phyloP scores from a whole-genome alignment of 1,140 invertebrate species.

The Palaemon carinicauda region DNA sequence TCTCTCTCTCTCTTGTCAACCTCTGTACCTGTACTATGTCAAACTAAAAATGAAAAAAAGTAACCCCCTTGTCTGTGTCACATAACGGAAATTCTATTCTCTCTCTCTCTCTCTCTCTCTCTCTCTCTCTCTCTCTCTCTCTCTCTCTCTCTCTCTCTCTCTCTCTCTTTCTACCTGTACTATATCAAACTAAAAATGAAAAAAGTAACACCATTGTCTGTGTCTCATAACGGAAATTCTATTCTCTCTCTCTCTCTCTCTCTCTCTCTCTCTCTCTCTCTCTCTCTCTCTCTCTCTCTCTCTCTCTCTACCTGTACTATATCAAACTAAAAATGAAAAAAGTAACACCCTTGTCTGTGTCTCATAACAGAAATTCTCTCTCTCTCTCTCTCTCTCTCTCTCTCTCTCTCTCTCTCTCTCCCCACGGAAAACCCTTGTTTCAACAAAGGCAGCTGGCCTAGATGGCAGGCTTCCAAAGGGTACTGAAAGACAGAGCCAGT shows the following conservation, averaged over 20 bases:
- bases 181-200: too few species aligned
- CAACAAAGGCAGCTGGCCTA: not conserved
- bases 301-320: too few species aligned
- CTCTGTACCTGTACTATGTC: too few species aligned
- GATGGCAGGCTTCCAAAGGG: too few species aligned
- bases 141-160: too few species aligned
- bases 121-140: not conserved
- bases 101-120: not conserved
- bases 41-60: too few species aligned
- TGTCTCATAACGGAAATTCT: not conserved
- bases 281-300: too few species aligned
- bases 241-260: not conserved
- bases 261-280: not conserved
- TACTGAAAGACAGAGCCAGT: too few species aligned
- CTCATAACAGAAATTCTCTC: not conserved
- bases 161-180: too few species aligned
- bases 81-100: not conserved
- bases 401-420: not conserved
- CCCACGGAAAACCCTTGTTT: not conserved
- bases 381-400: not conserved
- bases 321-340: too few species aligned
- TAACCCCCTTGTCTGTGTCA: not conserved
- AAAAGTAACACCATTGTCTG: not conserved
- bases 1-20: too few species aligned
- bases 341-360: not conserved